Evolutionary conservation across 2,113 vertebrate species (phyloP).

Genomic region (Takifugu flavidus): DNA sequence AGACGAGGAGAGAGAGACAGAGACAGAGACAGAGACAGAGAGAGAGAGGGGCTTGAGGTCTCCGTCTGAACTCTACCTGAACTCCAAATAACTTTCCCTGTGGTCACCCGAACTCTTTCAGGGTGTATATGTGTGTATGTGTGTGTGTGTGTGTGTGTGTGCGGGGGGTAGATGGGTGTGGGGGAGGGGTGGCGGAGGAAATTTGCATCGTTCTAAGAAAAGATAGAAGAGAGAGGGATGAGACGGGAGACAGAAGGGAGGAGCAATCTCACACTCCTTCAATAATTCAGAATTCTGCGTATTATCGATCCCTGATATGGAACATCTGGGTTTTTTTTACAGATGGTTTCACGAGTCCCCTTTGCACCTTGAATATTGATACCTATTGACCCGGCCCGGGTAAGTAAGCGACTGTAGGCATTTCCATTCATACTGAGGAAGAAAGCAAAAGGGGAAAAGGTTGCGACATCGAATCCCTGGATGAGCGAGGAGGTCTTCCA

Average conservation of each 20-base stretch:
- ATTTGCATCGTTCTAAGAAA: slow-evolving; percentile 29
- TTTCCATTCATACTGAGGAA: not conserved
- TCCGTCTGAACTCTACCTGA: slow-evolving; percentile 62
- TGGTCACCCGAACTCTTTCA: slow-evolving; percentile 49
- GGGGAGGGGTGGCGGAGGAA: slow-evolving; percentile 30
- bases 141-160: not conserved
- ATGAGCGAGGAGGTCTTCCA: not conserved
- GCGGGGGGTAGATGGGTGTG: slow-evolving; percentile 10
- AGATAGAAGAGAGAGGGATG: slow-evolving; percentile 1
- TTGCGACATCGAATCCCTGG: slow-evolving; percentile 7
- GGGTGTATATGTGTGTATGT: slow-evolving; percentile 9
- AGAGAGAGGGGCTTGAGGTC: slow-evolving; percentile 43
- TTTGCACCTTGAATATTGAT: slow-evolving; percentile 40
- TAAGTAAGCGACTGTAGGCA: slow-evolving; percentile 21
- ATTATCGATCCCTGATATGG: slow-evolving; percentile 6
- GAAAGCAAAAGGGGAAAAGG: not conserved
- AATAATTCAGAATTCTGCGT: slow-evolving; percentile 29
- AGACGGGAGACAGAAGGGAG: slow-evolving; percentile 9
- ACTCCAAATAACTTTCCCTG: slow-evolving; percentile 66
- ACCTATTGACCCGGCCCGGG: slow-evolving; percentile 16
- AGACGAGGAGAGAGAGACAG: slow-evolving; percentile 12
- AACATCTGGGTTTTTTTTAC: slow-evolving; percentile 3
- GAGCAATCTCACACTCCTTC: slow-evolving; percentile 7
- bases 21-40: not conserved
- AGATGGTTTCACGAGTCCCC: slow-evolving; percentile 27